Evolutionary conservation across 2,797 vertebrate species (phyloP).

Genomic region (Smutsia gigantea): DNA sequence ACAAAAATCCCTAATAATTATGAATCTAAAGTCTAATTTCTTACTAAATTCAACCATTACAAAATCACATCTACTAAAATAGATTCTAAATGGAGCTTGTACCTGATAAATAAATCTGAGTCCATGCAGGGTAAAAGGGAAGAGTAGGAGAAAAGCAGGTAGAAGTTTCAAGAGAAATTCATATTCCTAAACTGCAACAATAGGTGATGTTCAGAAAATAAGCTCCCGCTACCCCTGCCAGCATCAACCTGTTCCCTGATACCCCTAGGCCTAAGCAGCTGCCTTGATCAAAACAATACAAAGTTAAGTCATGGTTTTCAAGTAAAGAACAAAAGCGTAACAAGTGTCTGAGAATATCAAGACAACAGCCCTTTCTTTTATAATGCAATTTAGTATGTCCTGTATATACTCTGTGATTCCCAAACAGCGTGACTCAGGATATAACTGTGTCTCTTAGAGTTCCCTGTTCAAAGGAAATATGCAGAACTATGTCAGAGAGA

Average conservation of each 20-base stretch:
- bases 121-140: neutral
- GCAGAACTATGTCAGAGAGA: neutral
- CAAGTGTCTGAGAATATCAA: neutral
- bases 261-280: neutral
- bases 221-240: neutral
- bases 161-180: neutral
- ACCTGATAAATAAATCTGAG: neutral
- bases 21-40: conserved; percentile 16
- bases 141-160: neutral
- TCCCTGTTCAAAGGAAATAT: neutral
- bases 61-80: neutral
- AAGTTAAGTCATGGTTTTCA: neutral
- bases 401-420: neutral
- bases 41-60: conserved; percentile 2
- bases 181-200: neutral
- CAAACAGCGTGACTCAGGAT: neutral
- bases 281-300: neutral
- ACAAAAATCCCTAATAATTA: neutral
- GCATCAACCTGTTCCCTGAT: neutral
- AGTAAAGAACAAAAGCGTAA: neutral
- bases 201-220: neutral
- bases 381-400: neutral
- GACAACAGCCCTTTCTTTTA: neutral
- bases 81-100: neutral
- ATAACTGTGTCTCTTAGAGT: neutral